Base-by-base conservation (phyloP, 2,113 vertebrate species). In the Pardalotus punctatus region DNA sequence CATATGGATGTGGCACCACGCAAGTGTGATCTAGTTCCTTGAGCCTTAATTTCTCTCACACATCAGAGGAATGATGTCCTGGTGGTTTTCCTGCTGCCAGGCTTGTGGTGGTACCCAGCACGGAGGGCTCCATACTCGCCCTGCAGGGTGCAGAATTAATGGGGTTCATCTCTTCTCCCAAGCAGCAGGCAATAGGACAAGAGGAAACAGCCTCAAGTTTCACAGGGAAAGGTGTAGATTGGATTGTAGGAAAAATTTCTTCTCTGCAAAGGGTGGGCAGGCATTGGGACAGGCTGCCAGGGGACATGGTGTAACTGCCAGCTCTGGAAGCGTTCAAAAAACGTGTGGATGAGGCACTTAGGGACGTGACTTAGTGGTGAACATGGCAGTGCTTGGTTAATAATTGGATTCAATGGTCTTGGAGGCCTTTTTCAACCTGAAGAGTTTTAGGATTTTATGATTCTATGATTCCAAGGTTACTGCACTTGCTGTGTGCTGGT, bases 111-210 rank as follows among this genome's bases (percentile, higher is more conserved):
- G 10, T 18, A 38, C 22, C 50, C 67, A 65, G 62, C 18, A 42
- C 9, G 33, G 57, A 18, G 0, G 0, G 56, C 25, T 91, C 27
- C 14, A 10, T 7, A 4, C 6, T 65, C 4, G 0, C 23, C 29
- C 6, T 51, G 8, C 6, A n/a, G 50, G 14, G 6, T 29, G 29
- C 33, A 51, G 57, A 43, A 74, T 74, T 71, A 33, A 29, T 77
- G 35, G 27, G 18, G 5, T 62, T 35, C 31, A 25, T 15, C 54
- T 62, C 56, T 36, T 69, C 22, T 62, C 31, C 13, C 48, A 50
- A 8, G 35, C 1, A 62, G 18, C 48, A 56, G 35, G 31, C 23
- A 47, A 23, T 42, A 23, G 60, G 53, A 31, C 20, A n/a, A 67
- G 16, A 31, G 24, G 16, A 62, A 90, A 19, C 22, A 42, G 12